Base-by-base conservation (phyloP, 2,888 invertebrate species). In the Andrena hattorfiana region DNA sequence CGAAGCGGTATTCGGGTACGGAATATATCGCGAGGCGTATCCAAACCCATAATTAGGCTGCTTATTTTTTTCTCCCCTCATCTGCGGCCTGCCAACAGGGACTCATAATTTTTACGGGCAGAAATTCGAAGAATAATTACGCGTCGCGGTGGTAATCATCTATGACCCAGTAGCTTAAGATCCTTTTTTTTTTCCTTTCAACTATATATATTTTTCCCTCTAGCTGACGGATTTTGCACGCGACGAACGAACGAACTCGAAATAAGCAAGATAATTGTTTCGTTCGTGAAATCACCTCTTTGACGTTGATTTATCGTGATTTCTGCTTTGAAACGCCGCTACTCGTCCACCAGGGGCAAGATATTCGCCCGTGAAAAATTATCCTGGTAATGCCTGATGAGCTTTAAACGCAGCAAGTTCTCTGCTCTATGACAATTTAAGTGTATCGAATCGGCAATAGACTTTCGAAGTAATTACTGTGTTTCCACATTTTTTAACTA, bases 221-320 rank as follows among this genome's bases (percentile, higher is more conserved):
- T 64, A 10, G 59, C 42, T 16, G 59, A 60, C 67, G 71, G 72
- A 82, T 74, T 81, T 84, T 63, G 68, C 82, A 77, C 71, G 69
- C 59, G 28, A 73, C 62, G 51, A 73, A 59, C 56, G 42, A 66
- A 26, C 77, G 48, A 16, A 42, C 67, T 74, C 80, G 83, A 86
- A 83, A 77, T 74, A 81, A 79, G 32, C 35, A 69, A 64, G 79
- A 74, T 87, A 87, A 86, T 88, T 86, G 83, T 87, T 88, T 86
- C 77, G 84, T 81, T 81, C 69, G 80, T 70, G 73, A 54, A 81
- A 84, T 86, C 79, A 30, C 79, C 71, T 56, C 68, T 70, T 79
- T 76, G 88, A 88, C 88, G 60, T 83, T 88, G 88, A 88, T 88
- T 87, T 88, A 88, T 88, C 64, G 82, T 67, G 72, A 78, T 81